Evolutionary conservation across 2,888 invertebrate genomes (phyloP), one percentile per base, ranked within the genome.

Genomic region (Scotopteryx bipunctaria): DNA sequence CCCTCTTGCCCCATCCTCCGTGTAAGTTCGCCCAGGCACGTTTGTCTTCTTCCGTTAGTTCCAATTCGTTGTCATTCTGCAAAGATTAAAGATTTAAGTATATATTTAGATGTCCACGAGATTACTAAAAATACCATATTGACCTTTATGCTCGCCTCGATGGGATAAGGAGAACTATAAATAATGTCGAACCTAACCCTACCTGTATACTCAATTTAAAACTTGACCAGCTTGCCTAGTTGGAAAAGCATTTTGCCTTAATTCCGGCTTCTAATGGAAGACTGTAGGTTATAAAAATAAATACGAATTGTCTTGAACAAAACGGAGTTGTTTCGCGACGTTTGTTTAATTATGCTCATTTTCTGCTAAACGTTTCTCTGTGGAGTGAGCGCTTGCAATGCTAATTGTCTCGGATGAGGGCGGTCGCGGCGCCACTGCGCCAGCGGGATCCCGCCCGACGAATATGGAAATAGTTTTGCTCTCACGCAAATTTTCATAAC

Each of bases 1-100:
- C 92, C 6, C 93, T 80, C 66, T 93, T 93, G 48, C 93, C 93
- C 91, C 91, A 91, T 0, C 91, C 91, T 33, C 92, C 92, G 61
- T 92, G 88, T 55, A 92, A 80, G 64, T 86, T 91, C 35, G 91
- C 86, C 93, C 93, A 93, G 35, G 92, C 93, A 35, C 93, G 79
- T 70, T 94, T 94, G 14, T 92, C 92, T 78, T 92, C 91, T 31
- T 91, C 91, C 32, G 86, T 82, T 65, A 91, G 76, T 63, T 91
- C 85, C 77, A 86, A 52, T 64, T 87, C 88, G 62, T 79, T 83
- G 63, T 87, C 86, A 45, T 67, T 71, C 92, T 87, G 70, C 9
- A 70, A 70, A 58, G 62, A 57, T n/a, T 29, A 41, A 16, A 36
- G 9, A 35, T 11, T 36, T 21, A 44, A 19, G 25, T 19, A 29